Base-by-base conservation (phyloP, 1,140 invertebrate species). In the Mamestra configurata region DNA sequence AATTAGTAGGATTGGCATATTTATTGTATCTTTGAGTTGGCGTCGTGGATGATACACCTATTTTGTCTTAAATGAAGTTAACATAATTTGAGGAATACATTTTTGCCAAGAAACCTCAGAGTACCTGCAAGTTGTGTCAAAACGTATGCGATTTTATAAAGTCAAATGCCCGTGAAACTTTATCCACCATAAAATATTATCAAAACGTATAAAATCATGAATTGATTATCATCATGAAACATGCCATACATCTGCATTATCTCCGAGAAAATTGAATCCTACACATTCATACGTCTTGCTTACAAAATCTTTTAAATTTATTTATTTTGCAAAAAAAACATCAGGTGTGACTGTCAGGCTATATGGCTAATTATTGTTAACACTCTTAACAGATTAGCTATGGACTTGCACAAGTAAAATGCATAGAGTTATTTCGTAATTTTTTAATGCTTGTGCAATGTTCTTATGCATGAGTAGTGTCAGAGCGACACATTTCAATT, bases 401-500 rank as follows among this genome's bases (percentile, higher is more conserved):
- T 20, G 20, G 31, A 40, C 40, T 70, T 49, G 35, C 40, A 24
- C 37, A 46, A 24, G 37, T 43, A 51, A n/a, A 73, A 15, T 57
- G 51, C 35, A 43, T 22, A 24, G 15, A 37, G 37, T 73, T 15
- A 57, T 73, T 20, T 73, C 22, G 37, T 64, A 31, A 49, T 22
- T 66, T 77, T 35, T 66, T 18, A 53, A 66, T n/a, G n/a, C 11
- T 66, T 66, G 46, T 4, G 59, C 75, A 77, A 77, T 53, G 27
- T 59, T 46, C 37, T 22, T 64, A 78, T 77, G 82, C 77, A 80
- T 82, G 83, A 72, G 49, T 79, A 76, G 80, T 84, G 86, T 83
- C 86, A 84, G 13, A 80, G 53, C 70, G 71, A 82, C 83, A 86
- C 82, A 83, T 84, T 86, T 88, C 84, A 88, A 88, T 88, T 86